Conservation (phyloP, 1,140 invertebrate species). For the Metopolophium dirhodum region DNA sequence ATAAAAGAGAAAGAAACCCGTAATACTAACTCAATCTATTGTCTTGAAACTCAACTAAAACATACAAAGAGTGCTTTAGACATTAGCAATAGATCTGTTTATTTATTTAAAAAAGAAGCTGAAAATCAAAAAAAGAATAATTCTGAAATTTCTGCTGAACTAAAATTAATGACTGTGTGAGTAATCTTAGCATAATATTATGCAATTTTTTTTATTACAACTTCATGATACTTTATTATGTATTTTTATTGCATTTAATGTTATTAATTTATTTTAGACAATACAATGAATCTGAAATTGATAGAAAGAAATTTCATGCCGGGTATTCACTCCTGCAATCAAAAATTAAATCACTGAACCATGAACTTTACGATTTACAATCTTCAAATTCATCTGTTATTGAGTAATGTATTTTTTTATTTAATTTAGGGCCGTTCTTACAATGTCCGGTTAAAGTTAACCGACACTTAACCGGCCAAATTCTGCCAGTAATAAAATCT, state of each 20-base stretch:
- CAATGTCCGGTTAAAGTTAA: too few relatives aligned
- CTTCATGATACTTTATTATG: background rate
- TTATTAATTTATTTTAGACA: background rate
- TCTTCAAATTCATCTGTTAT: background rate
- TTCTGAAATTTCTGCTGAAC: background rate
- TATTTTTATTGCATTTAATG: background rate
- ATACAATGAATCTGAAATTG: background rate
- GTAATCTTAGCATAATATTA: background rate
- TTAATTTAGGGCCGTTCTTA: background rate
- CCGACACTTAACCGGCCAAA: too few relatives aligned
- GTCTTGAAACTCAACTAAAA: background rate
- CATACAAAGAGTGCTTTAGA: background rate
- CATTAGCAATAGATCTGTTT: background rate
- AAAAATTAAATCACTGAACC: background rate
- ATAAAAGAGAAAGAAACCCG: background rate
- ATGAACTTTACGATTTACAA: constrained; percentile 29
- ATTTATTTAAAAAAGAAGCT: background rate
- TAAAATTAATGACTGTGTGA: background rate
- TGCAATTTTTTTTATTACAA: background rate
- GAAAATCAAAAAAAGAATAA: background rate
- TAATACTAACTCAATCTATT: background rate
- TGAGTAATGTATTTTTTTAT: constrained; percentile 13
- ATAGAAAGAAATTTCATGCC: background rate
- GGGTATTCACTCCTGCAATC: background rate
- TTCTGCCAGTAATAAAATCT: too few relatives aligned